Conservation (phyloP, 2,888 invertebrate genomes). For the Nemoura dubitans region DNA sequence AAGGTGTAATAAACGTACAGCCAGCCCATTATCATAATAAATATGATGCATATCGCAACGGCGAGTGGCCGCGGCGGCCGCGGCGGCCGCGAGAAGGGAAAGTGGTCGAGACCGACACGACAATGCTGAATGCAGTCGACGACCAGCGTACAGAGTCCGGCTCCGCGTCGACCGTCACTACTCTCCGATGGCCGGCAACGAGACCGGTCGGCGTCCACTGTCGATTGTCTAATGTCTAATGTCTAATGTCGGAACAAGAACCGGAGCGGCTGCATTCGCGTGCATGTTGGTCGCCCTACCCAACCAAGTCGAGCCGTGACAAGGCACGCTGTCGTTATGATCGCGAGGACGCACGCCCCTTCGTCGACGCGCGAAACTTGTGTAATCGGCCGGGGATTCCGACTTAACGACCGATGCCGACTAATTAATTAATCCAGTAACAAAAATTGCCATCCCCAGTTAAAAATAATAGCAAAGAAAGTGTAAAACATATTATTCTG, state of each 20-base stretch:
- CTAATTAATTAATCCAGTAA: slow-evolving; percentile 1
- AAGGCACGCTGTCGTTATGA: too few species aligned
- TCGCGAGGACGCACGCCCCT: too few species aligned
- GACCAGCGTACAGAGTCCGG: too few species aligned
- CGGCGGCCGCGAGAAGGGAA: neutral
- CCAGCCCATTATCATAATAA: neutral
- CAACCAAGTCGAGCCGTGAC: too few species aligned
- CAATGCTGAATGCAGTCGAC: too few species aligned
- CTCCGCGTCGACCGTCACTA: too few species aligned
- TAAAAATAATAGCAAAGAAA: slow-evolving; percentile 36
- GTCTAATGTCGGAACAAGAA: too few species aligned
- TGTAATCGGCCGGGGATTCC: neutral
- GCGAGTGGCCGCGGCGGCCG: neutral
- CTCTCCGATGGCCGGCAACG: too few species aligned
- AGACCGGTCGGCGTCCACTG: too few species aligned
- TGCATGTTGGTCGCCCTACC: too few species aligned
- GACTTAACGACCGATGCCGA: neutral
- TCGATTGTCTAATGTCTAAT: too few species aligned
- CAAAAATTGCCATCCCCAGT: slow-evolving; percentile 32
- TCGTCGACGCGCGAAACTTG: neutral
- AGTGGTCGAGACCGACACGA: neutral
- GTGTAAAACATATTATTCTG: slow-evolving; percentile 27
- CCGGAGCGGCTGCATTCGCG: too few species aligned
- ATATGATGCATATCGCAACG: neutral
- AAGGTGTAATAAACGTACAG: neutral